Evolutionary conservation across 2,797 vertebrate genomes (phyloP).

Genomic region (Tadarida brasiliensis): DNA sequence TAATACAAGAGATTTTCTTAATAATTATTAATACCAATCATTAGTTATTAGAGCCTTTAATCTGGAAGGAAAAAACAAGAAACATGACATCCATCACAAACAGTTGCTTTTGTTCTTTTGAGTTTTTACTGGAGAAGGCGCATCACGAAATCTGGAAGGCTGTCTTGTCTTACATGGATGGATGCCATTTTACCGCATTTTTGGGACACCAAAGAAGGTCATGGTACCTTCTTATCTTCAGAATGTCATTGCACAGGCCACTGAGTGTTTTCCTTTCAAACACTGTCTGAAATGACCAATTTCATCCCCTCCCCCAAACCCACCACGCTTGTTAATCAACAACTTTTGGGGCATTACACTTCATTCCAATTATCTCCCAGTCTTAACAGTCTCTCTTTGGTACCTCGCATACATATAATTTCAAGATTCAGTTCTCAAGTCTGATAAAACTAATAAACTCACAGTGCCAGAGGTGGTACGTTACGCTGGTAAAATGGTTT

Average conservation of each 20-base stretch:
- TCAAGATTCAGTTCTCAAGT: constrained; percentile 88
- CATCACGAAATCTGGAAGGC: neutral
- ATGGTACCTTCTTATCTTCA: neutral
- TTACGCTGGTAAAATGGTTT: constrained; percentile 91
- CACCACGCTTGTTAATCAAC: constrained; percentile 83
- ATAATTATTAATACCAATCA: constrained; percentile 61
- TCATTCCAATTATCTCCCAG: constrained; percentile 86
- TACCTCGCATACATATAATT: constrained; percentile 85
- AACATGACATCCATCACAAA: neutral
- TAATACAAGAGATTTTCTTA: constrained; percentile 32
- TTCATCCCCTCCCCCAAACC: constrained; percentile 15
- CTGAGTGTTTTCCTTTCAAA: constrained; percentile 36
- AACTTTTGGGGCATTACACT: constrained; percentile 85
- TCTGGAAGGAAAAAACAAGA: constrained; percentile 58
- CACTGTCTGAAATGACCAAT: constrained; percentile 31
- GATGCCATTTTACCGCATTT: neutral
- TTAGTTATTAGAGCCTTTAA: constrained; percentile 51
- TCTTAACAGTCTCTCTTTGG: constrained; percentile 84
- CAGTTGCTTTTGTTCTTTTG: neutral
- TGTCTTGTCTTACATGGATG: neutral
- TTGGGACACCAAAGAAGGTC: constrained; percentile 16
- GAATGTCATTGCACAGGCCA: neutral
- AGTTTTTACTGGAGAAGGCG: neutral
- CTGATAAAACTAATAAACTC: constrained; percentile 91
- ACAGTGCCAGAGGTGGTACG: constrained; percentile 91